Base-by-base conservation (phyloP, 2,797 vertebrate genomes). In the Syncerus caffer region DNA sequence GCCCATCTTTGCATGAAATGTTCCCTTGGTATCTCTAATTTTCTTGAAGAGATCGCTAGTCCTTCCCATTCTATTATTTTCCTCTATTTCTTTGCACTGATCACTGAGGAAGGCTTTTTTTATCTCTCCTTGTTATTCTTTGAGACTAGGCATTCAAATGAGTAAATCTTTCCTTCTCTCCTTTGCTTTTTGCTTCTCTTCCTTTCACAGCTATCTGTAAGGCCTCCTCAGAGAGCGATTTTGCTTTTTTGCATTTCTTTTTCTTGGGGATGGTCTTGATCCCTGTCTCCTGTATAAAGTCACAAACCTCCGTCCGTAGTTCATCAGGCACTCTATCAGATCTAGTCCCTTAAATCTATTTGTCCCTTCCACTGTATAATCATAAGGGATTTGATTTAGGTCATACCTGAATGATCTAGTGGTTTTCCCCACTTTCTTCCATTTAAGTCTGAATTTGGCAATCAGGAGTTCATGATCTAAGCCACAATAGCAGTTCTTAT, bases 281-380 rank as follows among this genome's bases (percentile, higher is more conserved):
- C n/a, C 64, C 64, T 67, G n/a, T 34, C 17, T 38, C n/a, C 64
- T 67, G 64, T 67, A 67, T 34, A 21, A 67, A 67, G 64, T n/a
- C 64, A 67, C 34, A 0, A 67, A 34, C n/a, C 9, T 62, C 17
- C 2, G 0, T 67, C n/a, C 17, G 34, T 38, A 38, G n/a, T 21
- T 71, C 64, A 71, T 71, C n/a, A 71, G 64, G 64, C 17, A 21
- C n/a, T 38, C 64, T 71, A 12, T 71, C n/a, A 71, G n/a, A 71
- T 71, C n/a, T 71, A 71, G 64, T 34, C 19, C 19, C 64, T 71
- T 71, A 71, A 71, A 71, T 38, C 64, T 71, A 71, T 71, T 71
- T 71, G 64, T 38, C n/a, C 9, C n/a, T 71, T 38, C 64, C n/a
- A 71, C n/a, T 71, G n/a, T 71, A 38, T 71, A 38, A 71, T 71